A percentile compares a stretch with the other conserved stretches of the same genome.
Evolutionary conservation across 2,888 invertebrate genomes (phyloP).

Genomic region (Saturnia pavonia): DNA sequence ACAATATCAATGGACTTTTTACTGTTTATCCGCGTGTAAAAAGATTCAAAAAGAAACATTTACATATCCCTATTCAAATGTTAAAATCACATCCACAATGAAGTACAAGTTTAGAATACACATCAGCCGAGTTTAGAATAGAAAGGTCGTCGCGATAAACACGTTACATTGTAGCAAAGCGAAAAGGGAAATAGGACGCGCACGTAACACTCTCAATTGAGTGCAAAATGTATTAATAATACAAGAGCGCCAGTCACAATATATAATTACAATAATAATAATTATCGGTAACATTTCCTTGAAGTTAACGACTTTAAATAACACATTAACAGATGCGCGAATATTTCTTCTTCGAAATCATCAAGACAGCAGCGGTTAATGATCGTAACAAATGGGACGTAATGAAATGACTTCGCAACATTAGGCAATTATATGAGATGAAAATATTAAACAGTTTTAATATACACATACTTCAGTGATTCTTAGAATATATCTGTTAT

Average conservation of each 20-base stretch:
- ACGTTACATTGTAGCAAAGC: constrained; percentile 23
- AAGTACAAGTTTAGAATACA: constrained; percentile 28
- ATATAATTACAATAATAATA: background rate
- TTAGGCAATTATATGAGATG: background rate
- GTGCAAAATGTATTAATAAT: constrained; percentile 8
- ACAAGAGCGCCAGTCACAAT: constrained; percentile 2
- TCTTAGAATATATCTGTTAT: background rate
- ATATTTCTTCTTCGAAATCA: constrained; percentile 2
- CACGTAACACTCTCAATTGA: background rate
- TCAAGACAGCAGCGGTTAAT: background rate
- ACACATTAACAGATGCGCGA: constrained; percentile 1
- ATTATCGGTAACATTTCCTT: constrained; percentile 10
- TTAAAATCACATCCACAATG: constrained; percentile 8
- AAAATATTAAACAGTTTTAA: background rate
- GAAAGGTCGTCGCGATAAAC: constrained; percentile 33
- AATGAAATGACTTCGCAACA: constrained; percentile 1
- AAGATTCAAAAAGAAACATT: background rate
- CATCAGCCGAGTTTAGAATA: constrained; percentile 28
- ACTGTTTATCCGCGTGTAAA: background rate
- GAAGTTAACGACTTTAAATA: constrained; percentile 1
- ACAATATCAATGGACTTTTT: constrained; percentile 18
- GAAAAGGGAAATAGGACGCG: constrained; percentile 19
- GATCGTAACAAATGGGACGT: background rate
- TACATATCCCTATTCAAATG: background rate
- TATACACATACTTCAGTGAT: background rate